These are phyloP conservation scores for Tinea pellionella DNA, from an alignment of 2,888 invertebrate genomes.

Conservation along the genomic window DNA sequence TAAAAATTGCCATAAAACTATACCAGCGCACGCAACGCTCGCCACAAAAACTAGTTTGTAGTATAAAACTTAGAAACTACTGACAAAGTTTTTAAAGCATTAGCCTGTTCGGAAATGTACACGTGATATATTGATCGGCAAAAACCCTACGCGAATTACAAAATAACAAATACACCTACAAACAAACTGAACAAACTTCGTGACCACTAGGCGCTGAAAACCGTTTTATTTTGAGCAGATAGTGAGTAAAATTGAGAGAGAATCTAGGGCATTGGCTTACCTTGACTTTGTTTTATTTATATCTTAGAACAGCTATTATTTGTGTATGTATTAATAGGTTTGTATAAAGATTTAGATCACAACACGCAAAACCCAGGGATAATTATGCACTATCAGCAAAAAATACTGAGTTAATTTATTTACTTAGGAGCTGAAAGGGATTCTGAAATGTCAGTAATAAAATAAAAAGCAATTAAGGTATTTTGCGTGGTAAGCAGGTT, in stretches of 20 bases:
- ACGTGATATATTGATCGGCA: too few species aligned
- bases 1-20: too few species aligned
- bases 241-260: background rate
- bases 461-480: constrained; percentile 5
- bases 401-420: background rate
- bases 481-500: constrained; percentile 5
- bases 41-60: too few species aligned
- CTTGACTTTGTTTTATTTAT: constrained; percentile 63
- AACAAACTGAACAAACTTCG: too few species aligned
- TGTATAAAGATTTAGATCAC: background rate
- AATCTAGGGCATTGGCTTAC: constrained; percentile 33
- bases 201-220: too few species aligned
- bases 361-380: too few species aligned
- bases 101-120: too few species aligned
- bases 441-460: background rate
- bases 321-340: background rate
- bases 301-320: constrained; percentile 18
- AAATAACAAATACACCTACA: too few species aligned
- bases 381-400: background rate
- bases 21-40: too few species aligned
- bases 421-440: background rate
- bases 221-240: background rate
- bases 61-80: too few species aligned
- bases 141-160: too few species aligned
- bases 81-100: too few species aligned